Conservation (phyloP, 2,888 invertebrate species). For the Tetrapedia diversipes region DNA sequence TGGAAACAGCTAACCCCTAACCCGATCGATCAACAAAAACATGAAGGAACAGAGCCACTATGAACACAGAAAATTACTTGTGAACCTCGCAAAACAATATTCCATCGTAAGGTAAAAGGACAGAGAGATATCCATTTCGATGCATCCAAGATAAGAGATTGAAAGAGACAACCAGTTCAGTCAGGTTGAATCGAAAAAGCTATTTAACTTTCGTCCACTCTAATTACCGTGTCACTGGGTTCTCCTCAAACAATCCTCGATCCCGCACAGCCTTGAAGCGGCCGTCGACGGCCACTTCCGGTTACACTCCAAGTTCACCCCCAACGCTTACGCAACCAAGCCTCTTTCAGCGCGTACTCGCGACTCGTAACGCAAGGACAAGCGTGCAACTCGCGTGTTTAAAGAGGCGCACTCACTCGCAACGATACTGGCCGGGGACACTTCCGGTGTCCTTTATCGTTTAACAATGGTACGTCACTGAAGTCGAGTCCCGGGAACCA, state of each 20-base stretch:
- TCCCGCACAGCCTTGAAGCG: conserved; percentile 1
- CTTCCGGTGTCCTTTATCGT: background rate
- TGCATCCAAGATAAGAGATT: background rate
- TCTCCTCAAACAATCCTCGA: background rate
- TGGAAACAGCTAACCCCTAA: too few relatives aligned
- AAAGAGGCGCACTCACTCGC: conserved; percentile 66
- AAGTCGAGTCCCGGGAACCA: background rate
- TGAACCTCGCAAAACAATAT: background rate
- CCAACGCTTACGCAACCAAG: conserved; percentile 32
- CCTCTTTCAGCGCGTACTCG: background rate
- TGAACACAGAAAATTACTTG: background rate
- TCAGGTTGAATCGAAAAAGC: background rate
- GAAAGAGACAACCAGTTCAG: background rate
- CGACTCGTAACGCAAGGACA: too few relatives aligned
- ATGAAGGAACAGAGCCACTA: background rate
- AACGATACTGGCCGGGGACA: background rate
- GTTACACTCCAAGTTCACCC: conserved; percentile 17
- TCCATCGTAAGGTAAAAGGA: background rate
- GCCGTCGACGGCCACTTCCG: conserved; percentile 11
- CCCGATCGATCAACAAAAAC: background rate
- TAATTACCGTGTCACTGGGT: conserved; percentile 25
- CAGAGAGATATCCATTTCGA: background rate
- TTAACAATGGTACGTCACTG: background rate
- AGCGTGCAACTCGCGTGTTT: conserved; percentile 58
- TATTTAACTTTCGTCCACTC: conserved; percentile 6